These are phyloP conservation scores for Hybos culiciformis DNA, from an alignment of 2,888 invertebrate genomes.

Conservation along the genomic window DNA sequence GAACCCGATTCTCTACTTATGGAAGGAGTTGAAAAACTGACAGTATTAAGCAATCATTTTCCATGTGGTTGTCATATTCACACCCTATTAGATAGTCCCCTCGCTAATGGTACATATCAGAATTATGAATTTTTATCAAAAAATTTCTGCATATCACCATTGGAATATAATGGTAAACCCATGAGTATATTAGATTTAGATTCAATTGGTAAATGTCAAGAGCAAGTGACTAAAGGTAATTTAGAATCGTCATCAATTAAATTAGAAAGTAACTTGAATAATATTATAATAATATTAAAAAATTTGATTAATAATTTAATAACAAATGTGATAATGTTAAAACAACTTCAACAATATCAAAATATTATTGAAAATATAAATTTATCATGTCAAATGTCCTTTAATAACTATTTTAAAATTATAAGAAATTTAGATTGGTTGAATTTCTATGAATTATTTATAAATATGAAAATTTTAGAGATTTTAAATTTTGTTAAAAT, in stretches of 20 bases:
- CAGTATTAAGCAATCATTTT: constrained; percentile 66
- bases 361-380: too few relatives aligned
- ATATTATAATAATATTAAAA: too few relatives aligned
- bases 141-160: constrained; percentile 75
- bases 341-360: too few relatives aligned
- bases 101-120: constrained; percentile 50
- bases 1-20: constrained; percentile 50
- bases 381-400: too few relatives aligned
- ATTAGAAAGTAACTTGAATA: neutral
- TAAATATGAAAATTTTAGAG: too few relatives aligned
- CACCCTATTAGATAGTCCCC: constrained; percentile 58
- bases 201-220: constrained; percentile 51
- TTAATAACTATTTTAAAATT: too few relatives aligned
- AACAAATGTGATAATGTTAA: too few relatives aligned
- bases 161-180: constrained; percentile 65
- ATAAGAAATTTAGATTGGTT: too few relatives aligned
- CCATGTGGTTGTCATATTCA: constrained; percentile 78
- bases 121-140: constrained; percentile 51
- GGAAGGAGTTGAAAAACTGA: constrained; percentile 55
- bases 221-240: constrained; percentile 52
- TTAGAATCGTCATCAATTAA: constrained; percentile 40
- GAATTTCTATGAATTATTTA: too few relatives aligned
- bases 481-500: too few relatives aligned
- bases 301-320: too few relatives aligned
- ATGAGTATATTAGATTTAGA: constrained; percentile 55